These are phyloP conservation scores for Pituophis catenifer DNA, from an alignment of 2,113 vertebrate species.

Conservation along the genomic window DNA sequence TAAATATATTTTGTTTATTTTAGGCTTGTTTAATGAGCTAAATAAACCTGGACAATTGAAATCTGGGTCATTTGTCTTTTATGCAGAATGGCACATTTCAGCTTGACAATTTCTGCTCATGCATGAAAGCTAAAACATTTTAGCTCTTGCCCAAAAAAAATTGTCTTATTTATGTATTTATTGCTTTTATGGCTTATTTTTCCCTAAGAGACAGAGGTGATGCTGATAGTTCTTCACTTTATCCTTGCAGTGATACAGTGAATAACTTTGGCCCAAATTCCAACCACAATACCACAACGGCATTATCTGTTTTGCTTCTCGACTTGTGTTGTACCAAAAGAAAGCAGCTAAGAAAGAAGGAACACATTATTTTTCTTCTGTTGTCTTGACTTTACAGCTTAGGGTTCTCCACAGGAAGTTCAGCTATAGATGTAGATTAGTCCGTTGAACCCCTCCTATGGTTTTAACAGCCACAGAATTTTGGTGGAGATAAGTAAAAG, in stretches of 20 bases:
- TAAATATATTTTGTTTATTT: background rate
- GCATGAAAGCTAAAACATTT: background rate
- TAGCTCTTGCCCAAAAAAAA: background rate
- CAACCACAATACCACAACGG: background rate
- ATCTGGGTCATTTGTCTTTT: background rate
- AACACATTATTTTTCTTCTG: background rate
- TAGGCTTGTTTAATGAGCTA: background rate
- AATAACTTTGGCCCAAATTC: background rate
- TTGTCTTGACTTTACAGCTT: background rate
- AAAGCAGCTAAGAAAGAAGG: background rate
- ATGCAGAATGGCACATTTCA: background rate
- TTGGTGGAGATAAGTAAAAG: background rate
- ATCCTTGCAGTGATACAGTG: background rate
- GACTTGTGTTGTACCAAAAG: background rate
- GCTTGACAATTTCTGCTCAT: background rate
- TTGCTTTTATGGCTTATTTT: background rate
- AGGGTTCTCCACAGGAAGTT: background rate
- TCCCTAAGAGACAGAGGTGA: background rate
- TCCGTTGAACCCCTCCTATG: background rate
- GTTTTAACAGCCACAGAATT: background rate
- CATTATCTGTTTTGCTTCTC: background rate
- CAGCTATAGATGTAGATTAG: background rate
- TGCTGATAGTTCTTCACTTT: background rate
- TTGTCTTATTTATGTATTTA: background rate
- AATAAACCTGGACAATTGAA: background rate